Evolutionary conservation across 1,140 invertebrate species (phyloP), one percentile per base, ranked within the genome.

Genomic region (Bombus picipes): DNA sequence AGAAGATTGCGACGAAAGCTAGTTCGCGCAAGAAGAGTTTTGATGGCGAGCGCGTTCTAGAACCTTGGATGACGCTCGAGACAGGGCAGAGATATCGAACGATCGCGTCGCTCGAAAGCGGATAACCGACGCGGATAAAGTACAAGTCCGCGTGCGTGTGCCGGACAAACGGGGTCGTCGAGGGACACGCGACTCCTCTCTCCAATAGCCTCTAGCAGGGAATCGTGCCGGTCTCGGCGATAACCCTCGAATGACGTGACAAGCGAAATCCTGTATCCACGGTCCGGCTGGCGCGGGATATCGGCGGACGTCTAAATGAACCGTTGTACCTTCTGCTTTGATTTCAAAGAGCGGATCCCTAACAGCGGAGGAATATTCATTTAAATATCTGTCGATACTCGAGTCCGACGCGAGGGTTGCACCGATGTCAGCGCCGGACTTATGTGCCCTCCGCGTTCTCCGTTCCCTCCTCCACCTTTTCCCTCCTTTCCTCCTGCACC

Each of bases 331-430:
- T 85, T 91, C 76, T 85, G 92, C 92, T 94, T 94, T 94, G 92
- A 94, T 93, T 94, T 93, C 91, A 94, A 94, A 94, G 92, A 92
- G 83, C 57, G 93, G 91, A 92, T 87, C 91, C 89, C 89, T 85
- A 92, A 92, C 91, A 87, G 85, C 87, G 86, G 87, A 93, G 92
- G 91, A 92, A 95, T 94, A 95, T 94, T 94, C 94, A 94, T 95
- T 95, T 94, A 94, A 94, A 95, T 94, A 94, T 94, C 94, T 95
- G 94, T 94, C 94, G 93, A 95, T 95, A 95, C 90, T 92, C 86
- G 89, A 91, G 89, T 83, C 88, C 88, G 91, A 92, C 89, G 83
- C 83, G 88, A 85, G 87, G 86, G 32, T 81, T 82, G 90, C 83
- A 90, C 88, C 87, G 81, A 81, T 77, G 87, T 91, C 84, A 89